Evolutionary conservation across 2,888 invertebrate genomes (phyloP).

Genomic region (Neocrepidodera transversa): DNA sequence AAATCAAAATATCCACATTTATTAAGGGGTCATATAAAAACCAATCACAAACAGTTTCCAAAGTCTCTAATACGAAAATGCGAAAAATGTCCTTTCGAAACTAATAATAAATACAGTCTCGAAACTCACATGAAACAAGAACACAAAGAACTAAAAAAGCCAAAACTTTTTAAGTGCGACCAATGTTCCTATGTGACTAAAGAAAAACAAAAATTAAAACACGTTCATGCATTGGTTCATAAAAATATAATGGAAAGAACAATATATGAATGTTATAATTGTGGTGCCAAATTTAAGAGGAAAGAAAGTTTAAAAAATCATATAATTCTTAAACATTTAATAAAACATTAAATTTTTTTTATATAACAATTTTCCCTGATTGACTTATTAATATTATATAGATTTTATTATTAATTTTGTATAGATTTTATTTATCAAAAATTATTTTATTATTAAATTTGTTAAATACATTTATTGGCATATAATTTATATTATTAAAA

Average conservation of each 20-base stretch:
- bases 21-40: constrained; percentile 15
- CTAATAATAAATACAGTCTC: constrained; percentile 18
- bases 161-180: not conserved
- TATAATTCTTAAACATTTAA: not conserved
- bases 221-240: not conserved
- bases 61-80: not conserved
- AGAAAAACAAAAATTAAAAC: not conserved
- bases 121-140: constrained; percentile 4
- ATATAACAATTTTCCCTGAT: no score
- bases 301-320: not conserved
- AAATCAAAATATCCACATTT: constrained; percentile 17
- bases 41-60: not conserved
- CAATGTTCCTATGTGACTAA: not conserved
- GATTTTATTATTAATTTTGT: no score
- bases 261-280: not conserved
- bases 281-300: not conserved
- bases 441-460: no score
- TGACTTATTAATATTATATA: no score
- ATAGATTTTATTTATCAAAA: no score
- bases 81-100: constrained; percentile 1
- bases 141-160: not conserved
- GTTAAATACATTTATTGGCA: no score
- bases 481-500: no score
- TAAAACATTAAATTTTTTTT: not conserved
- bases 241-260: not conserved